Base-by-base conservation (phyloP, 2,888 invertebrate species). In the Pollenia amentaria region DNA sequence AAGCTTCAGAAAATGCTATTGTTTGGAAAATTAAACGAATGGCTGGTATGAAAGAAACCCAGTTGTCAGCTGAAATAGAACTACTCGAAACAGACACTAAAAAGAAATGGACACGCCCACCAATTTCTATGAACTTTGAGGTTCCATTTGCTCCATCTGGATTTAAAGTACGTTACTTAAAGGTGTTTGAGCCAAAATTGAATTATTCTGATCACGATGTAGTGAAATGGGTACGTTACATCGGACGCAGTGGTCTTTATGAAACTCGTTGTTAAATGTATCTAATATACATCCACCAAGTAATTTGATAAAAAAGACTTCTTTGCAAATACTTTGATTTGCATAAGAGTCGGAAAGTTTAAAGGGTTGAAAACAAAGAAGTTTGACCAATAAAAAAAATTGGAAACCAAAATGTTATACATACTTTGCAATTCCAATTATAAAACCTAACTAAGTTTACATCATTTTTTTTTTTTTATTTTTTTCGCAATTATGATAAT, bases 131-230 rank as follows among this genome's bases (percentile, higher is more conserved):
- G 99, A 99, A 99, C 94, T 99, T 99, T 93, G 99, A 99, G 94
- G 99, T 99, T 89, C 99, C 99, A 3, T 99, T 99, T 94, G 99
- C 99, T 11, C 99, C 99, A 7, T 99, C 99, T 73, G 99, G 99
- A 1, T 99, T 99, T 93, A 99, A 99, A 95, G 99, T 99, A 84
- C 97, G 99, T 55, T 99, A 99, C 94, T 94, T 99, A 91, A 99
- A 99, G 94, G 99, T 99, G 88, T 99, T 99, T 91, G 99, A 99
- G 94, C 98, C 99, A 0, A 99, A 99, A 93, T 95, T 99, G 90
- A 99, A 99, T 95, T 99, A 99, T 94, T 99, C 99, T 1, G 99
- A 99, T 94, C 99, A 99, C 91, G 99, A 99, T 93, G 99, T 99
- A 89, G 99, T 99, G 93, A 99, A 99, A 96, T 99, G 99, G 99